phyloP scores from a whole-genome alignment of 2,797 vertebrate species.

The Remorina albescens region DNA sequence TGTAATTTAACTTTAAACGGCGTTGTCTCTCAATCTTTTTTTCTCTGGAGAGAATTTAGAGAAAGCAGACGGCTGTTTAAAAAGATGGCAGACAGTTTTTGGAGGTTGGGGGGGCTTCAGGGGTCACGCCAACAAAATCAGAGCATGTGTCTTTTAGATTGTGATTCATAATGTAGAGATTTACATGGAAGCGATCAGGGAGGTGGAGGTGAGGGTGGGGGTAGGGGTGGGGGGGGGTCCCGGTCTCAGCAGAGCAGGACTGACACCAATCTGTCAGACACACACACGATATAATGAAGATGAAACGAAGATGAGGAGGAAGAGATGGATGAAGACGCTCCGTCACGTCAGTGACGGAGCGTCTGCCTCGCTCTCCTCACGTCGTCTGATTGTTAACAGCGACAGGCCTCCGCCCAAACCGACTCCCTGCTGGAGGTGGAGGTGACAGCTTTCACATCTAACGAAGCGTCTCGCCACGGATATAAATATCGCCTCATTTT shows the following conservation, averaged over 20 bases:
- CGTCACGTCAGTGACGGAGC: conserved; percentile 57
- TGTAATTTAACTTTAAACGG: background rate
- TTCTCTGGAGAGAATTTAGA: background rate
- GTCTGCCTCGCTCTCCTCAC: background rate
- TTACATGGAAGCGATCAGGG: conserved; percentile 44
- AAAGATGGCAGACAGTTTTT: too few relatives aligned
- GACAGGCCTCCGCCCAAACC: conserved; percentile 36
- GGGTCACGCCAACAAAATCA: conserved; percentile 22
- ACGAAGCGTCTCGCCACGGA: conserved; percentile 36
- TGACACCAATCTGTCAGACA: conserved; percentile 79
- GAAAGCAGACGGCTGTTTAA: background rate
- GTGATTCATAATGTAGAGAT: conserved; percentile 31
- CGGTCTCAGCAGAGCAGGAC: conserved; percentile 69
- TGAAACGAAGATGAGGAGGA: conserved; percentile 55
- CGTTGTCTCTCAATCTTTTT: background rate
- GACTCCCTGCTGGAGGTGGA: conserved; percentile 27
- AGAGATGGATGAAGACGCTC: conserved; percentile 47
- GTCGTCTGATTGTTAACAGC: conserved; percentile 31
- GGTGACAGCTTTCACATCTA: conserved; percentile 51
- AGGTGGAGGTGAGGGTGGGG: conserved; percentile 9
- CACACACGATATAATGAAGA: conserved; percentile 51
- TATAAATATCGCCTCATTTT: conserved; percentile 53
- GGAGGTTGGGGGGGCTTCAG: background rate
- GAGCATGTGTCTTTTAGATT: conserved; percentile 22
- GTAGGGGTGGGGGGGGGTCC: conserved; percentile 7